Conservation (phyloP, 2,888 invertebrate species). For the Agonopterix subpropinquella region DNA sequence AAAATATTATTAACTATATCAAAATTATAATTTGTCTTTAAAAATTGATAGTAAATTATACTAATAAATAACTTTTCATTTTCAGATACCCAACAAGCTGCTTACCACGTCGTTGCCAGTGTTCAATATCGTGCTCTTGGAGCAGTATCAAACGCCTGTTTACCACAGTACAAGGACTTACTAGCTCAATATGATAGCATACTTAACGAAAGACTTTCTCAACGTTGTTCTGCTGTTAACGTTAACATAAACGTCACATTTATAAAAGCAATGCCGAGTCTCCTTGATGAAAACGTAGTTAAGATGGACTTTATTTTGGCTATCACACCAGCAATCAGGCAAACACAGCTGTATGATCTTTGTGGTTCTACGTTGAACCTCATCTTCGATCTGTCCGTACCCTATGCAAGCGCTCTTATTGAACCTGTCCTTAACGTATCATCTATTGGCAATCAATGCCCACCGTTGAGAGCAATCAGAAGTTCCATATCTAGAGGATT, state of each 20-base stretch:
- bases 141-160: conserved; percentile 88
- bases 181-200: conserved; percentile 86
- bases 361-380: conserved; percentile 95
- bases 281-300: conserved; percentile 90
- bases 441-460: conserved; percentile 94
- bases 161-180: conserved; percentile 89
- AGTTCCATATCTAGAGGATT: conserved; percentile 92
- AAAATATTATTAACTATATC: not conserved
- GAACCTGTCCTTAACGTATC: conserved; percentile 92
- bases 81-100: conserved; percentile 93
- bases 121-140: conserved; percentile 93
- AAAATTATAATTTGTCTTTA: not conserved
- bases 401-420: conserved; percentile 92
- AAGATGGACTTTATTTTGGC: conserved; percentile 93
- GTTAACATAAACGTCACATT: conserved; percentile 96
- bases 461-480: conserved; percentile 89
- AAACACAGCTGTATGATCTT: conserved; percentile 94
- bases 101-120: conserved; percentile 91
- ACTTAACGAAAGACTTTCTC: conserved; percentile 88
- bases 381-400: conserved; percentile 95
- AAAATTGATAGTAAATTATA: not conserved
- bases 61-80: conserved; percentile 11
- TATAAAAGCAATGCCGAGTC: conserved; percentile 85
- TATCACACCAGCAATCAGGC: conserved; percentile 90
- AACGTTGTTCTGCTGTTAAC: conserved; percentile 95